Evolutionary conservation across 2,797 vertebrate genomes (phyloP).

Genomic region (Molossus alvarezi): DNA sequence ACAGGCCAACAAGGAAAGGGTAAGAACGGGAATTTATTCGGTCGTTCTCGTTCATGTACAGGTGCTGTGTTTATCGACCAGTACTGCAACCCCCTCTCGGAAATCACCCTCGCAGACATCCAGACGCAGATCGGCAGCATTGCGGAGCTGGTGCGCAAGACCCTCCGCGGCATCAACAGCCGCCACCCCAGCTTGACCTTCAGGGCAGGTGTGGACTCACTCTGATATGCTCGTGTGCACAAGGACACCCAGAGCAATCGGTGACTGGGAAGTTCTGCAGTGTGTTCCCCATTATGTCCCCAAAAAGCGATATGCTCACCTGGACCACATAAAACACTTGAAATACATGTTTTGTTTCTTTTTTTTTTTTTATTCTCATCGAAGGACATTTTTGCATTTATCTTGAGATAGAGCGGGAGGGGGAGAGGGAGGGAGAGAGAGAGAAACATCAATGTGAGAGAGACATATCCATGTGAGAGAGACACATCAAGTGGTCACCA

Average conservation of each 20-base stretch:
- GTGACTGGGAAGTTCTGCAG: neutral
- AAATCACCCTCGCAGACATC: conserved; percentile 93
- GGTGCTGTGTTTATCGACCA: conserved; percentile 97
- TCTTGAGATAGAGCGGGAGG: too few species aligned
- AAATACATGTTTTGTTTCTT: neutral
- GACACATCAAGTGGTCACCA: too few species aligned
- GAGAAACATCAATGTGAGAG: too few species aligned
- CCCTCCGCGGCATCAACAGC: conserved; percentile 93
- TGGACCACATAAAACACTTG: neutral
- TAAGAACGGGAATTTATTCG: fast-evolving
- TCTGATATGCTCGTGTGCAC: neutral
- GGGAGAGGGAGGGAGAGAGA: too few species aligned
- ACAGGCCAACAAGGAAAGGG: neutral
- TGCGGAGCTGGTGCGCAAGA: conserved; percentile 95
- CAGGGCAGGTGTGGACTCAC: conserved; percentile 92
- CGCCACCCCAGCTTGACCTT: conserved; percentile 95
- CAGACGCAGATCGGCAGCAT: conserved; percentile 95
- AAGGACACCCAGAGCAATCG: neutral
- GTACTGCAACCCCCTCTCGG: conserved; percentile 97
- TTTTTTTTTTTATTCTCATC: too few species aligned
- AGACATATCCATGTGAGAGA: too few species aligned
- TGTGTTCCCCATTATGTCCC: neutral
- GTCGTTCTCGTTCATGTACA: conserved; percentile 75
- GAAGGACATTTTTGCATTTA: too few species aligned
- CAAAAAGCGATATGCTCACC: neutral